phyloP scores from a whole-genome alignment of 37 sponge, comb jelly and placozoan species.

The Beroe ovata region DNA sequence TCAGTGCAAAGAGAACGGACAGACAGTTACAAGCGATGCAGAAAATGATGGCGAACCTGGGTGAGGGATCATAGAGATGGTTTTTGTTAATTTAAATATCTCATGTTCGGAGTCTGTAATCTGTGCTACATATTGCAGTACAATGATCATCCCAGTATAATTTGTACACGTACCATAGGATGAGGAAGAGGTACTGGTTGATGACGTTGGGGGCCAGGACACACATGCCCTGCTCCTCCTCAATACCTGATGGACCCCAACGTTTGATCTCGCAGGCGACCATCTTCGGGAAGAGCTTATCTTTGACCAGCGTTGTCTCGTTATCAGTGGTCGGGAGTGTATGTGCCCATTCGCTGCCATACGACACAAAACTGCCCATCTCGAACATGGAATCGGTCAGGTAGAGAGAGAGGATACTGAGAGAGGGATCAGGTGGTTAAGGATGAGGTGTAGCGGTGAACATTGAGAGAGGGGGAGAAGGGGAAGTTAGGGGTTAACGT shows the following conservation, averaged over 20 bases:
- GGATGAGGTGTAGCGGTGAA: too few species aligned
- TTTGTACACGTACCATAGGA: slow-evolving; percentile 40
- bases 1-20: slow-evolving; percentile 57
- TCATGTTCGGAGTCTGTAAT: too few species aligned
- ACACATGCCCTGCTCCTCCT: slow-evolving; percentile 66
- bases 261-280: slow-evolving; percentile 65
- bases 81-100: too few species aligned
- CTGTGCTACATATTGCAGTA: too few species aligned
- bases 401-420: slow-evolving; percentile 48
- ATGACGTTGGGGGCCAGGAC: slow-evolving; percentile 65
- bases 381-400: slow-evolving; percentile 57
- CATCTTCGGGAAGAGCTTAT: slow-evolving; percentile 66
- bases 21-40: slow-evolving; percentile 59
- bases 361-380: slow-evolving; percentile 49
- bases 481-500: too few species aligned
- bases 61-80: neutral
- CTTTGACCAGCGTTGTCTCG: slow-evolving; percentile 61
- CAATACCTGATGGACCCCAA: slow-evolving; percentile 61
- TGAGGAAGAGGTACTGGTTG: slow-evolving; percentile 68
- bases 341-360: slow-evolving; percentile 44
- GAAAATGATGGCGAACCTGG: slow-evolving; percentile 67
- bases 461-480: too few species aligned
- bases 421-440: too few species aligned
- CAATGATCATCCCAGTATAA: too few species aligned
- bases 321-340: slow-evolving; percentile 15